phyloP scores from a whole-genome alignment of 2,888 invertebrate genomes.

The Orchestes rusci region DNA sequence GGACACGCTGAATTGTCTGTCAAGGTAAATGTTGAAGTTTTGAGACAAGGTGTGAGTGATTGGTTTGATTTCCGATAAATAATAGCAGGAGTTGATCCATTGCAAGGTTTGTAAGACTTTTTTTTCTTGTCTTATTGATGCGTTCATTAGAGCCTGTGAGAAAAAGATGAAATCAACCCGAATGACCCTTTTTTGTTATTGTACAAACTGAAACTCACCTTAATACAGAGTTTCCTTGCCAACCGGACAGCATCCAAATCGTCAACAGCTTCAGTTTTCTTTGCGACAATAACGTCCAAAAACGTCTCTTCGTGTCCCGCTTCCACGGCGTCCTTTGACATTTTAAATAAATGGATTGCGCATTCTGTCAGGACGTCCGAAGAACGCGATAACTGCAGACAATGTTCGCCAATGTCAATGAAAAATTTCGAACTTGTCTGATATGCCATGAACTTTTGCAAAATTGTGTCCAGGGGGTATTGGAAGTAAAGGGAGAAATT shows the following conservation, averaged over 20 bases:
- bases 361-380: constrained; percentile 10
- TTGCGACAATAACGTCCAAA: constrained; percentile 4
- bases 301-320: constrained; percentile 16
- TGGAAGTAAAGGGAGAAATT: constrained; percentile 11
- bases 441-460: constrained; percentile 7
- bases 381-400: constrained; percentile 6
- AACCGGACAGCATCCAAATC: constrained; percentile 11
- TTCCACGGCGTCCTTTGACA: constrained; percentile 5
- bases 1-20: too few species aligned
- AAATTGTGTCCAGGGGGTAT: constrained; percentile 4
- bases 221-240: constrained; percentile 15
- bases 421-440: constrained; percentile 5
- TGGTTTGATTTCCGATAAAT: too few species aligned
- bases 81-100: too few species aligned
- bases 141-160: too few species aligned
- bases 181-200: too few species aligned
- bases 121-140: too few species aligned
- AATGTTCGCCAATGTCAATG: constrained; percentile 9
- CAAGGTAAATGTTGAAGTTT: too few species aligned
- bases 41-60: too few species aligned
- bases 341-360: constrained; percentile 12
- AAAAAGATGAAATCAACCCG: too few species aligned
- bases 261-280: constrained; percentile 4
- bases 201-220: too few species aligned
- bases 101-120: too few species aligned